Evolutionary conservation across 2,888 invertebrate species (phyloP), one percentile per base, ranked within the genome.

Genomic region (Beris morrisii): DNA sequence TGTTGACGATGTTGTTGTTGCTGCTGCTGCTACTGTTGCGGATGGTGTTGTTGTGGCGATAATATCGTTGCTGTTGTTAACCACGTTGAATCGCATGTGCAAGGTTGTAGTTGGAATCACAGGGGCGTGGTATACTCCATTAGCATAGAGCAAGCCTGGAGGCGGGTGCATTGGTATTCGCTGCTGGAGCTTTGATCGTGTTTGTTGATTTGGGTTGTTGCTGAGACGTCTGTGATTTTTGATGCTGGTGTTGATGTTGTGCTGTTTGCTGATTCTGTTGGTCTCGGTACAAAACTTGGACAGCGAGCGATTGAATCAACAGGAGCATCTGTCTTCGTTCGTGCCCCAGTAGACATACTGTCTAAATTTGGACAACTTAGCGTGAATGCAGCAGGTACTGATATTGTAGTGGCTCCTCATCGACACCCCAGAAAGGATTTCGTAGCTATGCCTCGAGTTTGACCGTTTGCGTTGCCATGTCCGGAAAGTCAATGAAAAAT

Each of bases 341-440:
- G 84, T 99, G 98, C 2, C 95, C 94, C 99, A 99, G 99, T 76
- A 99, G 86, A 83, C 99, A 99, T 64, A 99, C 97, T 38, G 99
- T 99, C 71, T 95, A 95, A 82, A 97, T 95, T 77, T 96, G 94
- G 73, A 99, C 98, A 70, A 99, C 98, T 79, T 90, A 88, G 83
- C 95, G 93, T 81, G 99, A 86, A 78, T 94, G 88, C 85, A 93
- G 91, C 83, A 99, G 90, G 87, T 97, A 99, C 81, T 95, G 92
- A 84, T 97, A 97, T 82, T 96, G 95, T 74, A 94, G 86, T 71
- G 92, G 85, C 81, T 92, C 92, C 80, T 94, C 92, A 73, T 91
- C 92, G 13, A 88, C 87, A 64, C 92, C 95, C 77, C 93, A 93
- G 85, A 99, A 98, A 82, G 99, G 99, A 83, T 97, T 97, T 84